phyloP scores from a whole-genome alignment of 2,797 vertebrate species.

The Nothura maculosa region DNA sequence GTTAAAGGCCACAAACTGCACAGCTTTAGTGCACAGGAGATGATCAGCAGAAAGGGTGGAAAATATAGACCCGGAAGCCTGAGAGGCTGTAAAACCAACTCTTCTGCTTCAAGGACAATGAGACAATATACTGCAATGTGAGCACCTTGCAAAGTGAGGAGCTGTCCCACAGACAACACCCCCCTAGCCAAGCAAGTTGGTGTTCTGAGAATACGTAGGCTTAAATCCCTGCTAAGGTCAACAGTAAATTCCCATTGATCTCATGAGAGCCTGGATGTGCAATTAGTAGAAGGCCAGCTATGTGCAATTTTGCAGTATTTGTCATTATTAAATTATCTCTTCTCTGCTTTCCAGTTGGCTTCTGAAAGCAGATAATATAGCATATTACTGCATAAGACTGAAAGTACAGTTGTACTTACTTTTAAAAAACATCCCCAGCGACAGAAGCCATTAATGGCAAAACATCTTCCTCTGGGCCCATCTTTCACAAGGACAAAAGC shows the following conservation, averaged over 20 bases:
- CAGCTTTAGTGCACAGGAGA: neutral
- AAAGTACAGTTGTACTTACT: neutral
- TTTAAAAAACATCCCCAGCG: neutral
- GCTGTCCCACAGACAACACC: neutral
- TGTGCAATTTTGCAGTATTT: constrained; percentile 36
- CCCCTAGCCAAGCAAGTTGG: neutral
- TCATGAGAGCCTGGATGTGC: constrained; percentile 25
- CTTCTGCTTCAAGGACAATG: neutral
- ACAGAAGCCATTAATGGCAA: neutral
- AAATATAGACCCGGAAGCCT: neutral
- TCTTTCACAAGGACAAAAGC: neutral
- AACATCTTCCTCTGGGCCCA: neutral
- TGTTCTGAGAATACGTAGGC: neutral
- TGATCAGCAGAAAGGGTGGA: neutral
- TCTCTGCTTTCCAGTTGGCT: constrained; percentile 39
- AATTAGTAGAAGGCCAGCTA: constrained; percentile 33
- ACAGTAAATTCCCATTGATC: constrained; percentile 43
- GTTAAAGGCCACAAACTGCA: neutral
- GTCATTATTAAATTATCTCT: constrained; percentile 63
- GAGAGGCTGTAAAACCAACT: neutral
- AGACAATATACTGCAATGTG: neutral
- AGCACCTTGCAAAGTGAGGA: neutral
- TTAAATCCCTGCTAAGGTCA: constrained; percentile 29
- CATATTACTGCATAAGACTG: neutral
- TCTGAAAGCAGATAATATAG: constrained; percentile 9